Conservation (phyloP, 2,888 invertebrate genomes). For the Eupithecia inturbata region DNA sequence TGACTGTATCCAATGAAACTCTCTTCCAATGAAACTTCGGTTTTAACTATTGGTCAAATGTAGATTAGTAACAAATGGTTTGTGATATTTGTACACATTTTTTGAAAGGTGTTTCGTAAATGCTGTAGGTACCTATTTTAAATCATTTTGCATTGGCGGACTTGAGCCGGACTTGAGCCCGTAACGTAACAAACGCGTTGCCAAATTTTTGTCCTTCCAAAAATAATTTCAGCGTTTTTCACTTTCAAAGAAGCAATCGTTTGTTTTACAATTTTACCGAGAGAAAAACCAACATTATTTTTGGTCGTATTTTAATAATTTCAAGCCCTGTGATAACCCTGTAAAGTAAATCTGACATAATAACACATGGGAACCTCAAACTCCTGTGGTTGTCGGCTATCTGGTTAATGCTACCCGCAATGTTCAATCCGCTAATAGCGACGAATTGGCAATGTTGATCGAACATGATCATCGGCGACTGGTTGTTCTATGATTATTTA, state of each 20-base stretch:
- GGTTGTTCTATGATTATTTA: background rate
- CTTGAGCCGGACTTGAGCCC: too few relatives aligned
- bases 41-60: too few relatives aligned
- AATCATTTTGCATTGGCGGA: too few relatives aligned
- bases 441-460: background rate
- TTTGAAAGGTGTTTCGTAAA: too few relatives aligned
- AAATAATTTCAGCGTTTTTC: background rate
- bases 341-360: background rate
- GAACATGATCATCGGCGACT: background rate
- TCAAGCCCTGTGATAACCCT: background rate
- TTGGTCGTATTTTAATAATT: background rate
- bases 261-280: background rate
- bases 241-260: background rate
- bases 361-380: background rate
- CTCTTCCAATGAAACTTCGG: too few relatives aligned
- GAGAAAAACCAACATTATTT: background rate
- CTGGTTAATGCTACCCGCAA: background rate
- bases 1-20: too few relatives aligned
- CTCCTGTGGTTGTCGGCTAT: background rate
- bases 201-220: background rate
- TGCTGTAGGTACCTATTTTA: too few relatives aligned
- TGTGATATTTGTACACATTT: too few relatives aligned
- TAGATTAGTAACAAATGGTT: too few relatives aligned
- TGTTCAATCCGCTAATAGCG: slow-evolving; percentile 3
- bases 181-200: too few relatives aligned